Base-by-base conservation (phyloP, 1,140 invertebrate species). In the Formica selysi region DNA sequence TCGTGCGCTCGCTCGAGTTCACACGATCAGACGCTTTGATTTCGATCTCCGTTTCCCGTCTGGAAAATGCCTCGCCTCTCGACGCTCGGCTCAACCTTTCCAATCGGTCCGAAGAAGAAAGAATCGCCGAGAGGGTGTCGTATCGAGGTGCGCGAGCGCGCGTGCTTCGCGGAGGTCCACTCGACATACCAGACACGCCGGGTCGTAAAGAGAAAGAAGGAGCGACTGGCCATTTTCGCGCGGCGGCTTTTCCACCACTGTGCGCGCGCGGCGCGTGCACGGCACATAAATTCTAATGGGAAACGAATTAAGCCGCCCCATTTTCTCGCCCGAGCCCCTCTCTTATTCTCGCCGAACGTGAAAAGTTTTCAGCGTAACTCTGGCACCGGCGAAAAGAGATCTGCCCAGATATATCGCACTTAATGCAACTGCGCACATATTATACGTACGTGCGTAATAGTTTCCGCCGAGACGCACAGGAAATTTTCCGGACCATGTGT, bases 21-120 rank as follows among this genome's bases (percentile, higher is more conserved):
- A 87, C 89, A 74, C 76, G 81, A 76, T 61, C 61, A 48, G 83
- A 38, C 83, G 90, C 89, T 91, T 91, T 92, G 88, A 92, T 89
- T 92, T 83, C 71, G 87, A 36, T 62, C 74, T 64, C 61, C 22
- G 76, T 86, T 88, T 87, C 80, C 76, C 64, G 57, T 67, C 59
- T 64, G 74, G 80, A 76, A 85, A 73, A 85, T 76, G 78, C 81
- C 76, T 86, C 62, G 67, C 70, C 74, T 91, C 85, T 78, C 86
- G 71, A 84, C 87, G 78, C 65, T 73, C 85, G 54, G 67, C 36
- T 74, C 71, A 64, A 32, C 26, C 64, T 68, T 32, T 64, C 29
- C 57, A 74, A 32, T 71, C 57, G 80, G 86, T 86, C 74, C 38
- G 54, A 70, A 80, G 67, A 32, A 3, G 80, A 90, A 87, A 89